A percentile compares a stretch with the other conserved stretches of the same genome.
phyloP scores from a whole-genome alignment of 37 sponge, comb jelly and placozoan genomes.

The Axinella damicornis region DNA sequence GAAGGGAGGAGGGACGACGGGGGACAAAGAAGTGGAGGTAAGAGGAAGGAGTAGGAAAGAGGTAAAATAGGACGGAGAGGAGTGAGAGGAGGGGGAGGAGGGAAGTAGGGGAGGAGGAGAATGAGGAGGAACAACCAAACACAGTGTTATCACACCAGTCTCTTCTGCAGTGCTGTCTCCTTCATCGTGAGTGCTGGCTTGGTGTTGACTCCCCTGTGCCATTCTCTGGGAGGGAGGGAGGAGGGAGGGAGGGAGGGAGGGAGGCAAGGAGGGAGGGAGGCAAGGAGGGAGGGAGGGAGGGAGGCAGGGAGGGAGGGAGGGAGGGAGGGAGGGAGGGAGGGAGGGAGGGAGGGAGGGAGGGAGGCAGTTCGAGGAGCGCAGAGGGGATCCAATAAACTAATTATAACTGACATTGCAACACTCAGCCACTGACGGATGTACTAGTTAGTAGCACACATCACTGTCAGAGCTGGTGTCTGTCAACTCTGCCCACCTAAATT shows the following conservation, averaged over 20 bases:
- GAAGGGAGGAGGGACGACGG: too few species aligned
- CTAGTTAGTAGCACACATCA: not conserved
- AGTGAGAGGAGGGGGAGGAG: not conserved
- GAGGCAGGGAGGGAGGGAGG: too few species aligned
- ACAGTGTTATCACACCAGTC: constrained; percentile 16
- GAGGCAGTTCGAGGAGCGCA: not conserved
- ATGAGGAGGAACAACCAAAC: too few species aligned
- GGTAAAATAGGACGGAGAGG: too few species aligned
- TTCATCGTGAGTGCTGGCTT: constrained; percentile 34
- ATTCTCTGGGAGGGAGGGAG: constrained; percentile 6
- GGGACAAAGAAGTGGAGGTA: not conserved
- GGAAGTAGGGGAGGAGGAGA: too few species aligned
- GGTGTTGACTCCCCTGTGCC: constrained; percentile 19
- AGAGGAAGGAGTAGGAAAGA: not conserved
- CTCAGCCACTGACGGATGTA: not conserved
- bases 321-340: not conserved
- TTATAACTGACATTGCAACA: not conserved
- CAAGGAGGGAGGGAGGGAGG: too few species aligned
- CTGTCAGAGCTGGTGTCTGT: too few species aligned
- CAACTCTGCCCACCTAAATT: constrained; percentile 54
- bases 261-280: not conserved
- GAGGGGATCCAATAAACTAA: not conserved
- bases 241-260: not conserved
- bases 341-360: not conserved
- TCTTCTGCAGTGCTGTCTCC: constrained; percentile 16